These are phyloP conservation scores for Lycaena phlaeas DNA, from an alignment of 2,888 invertebrate genomes.

Conservation along the genomic window DNA sequence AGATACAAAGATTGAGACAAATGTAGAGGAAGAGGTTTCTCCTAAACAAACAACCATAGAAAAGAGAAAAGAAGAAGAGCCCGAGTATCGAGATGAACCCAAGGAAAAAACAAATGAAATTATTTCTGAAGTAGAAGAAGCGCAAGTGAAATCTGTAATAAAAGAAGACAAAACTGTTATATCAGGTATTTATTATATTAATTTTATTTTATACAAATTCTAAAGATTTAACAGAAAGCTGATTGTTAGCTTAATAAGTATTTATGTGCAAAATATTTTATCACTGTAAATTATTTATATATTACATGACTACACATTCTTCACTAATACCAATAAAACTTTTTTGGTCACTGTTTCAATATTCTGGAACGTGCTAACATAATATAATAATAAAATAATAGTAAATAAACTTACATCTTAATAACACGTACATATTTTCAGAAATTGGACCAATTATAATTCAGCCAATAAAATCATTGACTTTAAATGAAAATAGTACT, in stretches of 20 bases:
- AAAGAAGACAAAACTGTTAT: background rate
- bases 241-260: no score
- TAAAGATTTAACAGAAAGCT: no score
- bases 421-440: no score
- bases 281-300: background rate
- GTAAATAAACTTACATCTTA: no score
- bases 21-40: background rate
- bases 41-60: background rate
- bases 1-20: background rate
- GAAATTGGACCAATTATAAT: constrained; percentile 76
- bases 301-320: background rate
- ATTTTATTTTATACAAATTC: no score
- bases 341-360: background rate
- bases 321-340: background rate
- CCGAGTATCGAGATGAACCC: constrained; percentile 25
- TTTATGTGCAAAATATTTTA: no score
- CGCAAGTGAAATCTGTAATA: background rate
- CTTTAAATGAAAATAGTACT: constrained; percentile 79
- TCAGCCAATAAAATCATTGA: constrained; percentile 82
- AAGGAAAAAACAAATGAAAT: constrained; percentile 28
- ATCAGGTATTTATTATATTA: no score
- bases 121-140: background rate
- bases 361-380: background rate
- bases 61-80: constrained; percentile 29
- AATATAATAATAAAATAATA: no score